Evolutionary conservation across 1,140 invertebrate species (phyloP).

Genomic region (Brachionus asplanchnoidis): DNA sequence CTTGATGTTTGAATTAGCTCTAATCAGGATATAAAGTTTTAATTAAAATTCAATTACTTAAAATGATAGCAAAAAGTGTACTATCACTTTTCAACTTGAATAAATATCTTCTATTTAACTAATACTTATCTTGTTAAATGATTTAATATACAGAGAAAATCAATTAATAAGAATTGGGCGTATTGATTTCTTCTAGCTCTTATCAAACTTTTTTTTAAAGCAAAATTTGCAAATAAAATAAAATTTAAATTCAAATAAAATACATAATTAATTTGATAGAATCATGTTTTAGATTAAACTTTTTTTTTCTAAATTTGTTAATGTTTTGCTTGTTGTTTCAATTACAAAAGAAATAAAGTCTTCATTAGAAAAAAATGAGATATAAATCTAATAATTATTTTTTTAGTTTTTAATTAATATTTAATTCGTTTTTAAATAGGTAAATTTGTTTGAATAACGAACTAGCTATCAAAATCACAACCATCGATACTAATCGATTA

Average conservation of each 20-base stretch:
- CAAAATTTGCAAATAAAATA: slow-evolving; percentile 3
- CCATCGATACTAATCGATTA: background rate
- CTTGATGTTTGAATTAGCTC: background rate
- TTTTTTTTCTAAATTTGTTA: background rate
- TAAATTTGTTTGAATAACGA: background rate
- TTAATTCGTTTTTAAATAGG: slow-evolving; percentile 26
- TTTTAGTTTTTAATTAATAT: slow-evolving; percentile 28
- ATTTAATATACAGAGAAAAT: background rate
- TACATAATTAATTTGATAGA: slow-evolving; percentile 27
- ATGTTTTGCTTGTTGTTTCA: slow-evolving; percentile 28
- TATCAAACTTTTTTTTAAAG: background rate
- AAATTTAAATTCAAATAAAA: slow-evolving; percentile 1
- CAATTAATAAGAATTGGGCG: background rate
- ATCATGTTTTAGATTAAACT: slow-evolving; percentile 30
- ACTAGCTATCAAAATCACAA: background rate
- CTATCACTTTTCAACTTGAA: slow-evolving; percentile 15
- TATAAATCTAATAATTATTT: slow-evolving; percentile 17
- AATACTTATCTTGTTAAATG: background rate
- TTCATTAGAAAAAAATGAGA: slow-evolving; percentile 1
- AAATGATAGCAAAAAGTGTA: background rate
- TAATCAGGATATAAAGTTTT: background rate
- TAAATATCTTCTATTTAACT: background rate
- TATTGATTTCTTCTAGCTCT: background rate
- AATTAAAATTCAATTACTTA: slow-evolving; percentile 23
- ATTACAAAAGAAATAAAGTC: slow-evolving; percentile 27